Base-by-base conservation (phyloP, 2,888 invertebrate genomes). In the Scaptomyza flava region DNA sequence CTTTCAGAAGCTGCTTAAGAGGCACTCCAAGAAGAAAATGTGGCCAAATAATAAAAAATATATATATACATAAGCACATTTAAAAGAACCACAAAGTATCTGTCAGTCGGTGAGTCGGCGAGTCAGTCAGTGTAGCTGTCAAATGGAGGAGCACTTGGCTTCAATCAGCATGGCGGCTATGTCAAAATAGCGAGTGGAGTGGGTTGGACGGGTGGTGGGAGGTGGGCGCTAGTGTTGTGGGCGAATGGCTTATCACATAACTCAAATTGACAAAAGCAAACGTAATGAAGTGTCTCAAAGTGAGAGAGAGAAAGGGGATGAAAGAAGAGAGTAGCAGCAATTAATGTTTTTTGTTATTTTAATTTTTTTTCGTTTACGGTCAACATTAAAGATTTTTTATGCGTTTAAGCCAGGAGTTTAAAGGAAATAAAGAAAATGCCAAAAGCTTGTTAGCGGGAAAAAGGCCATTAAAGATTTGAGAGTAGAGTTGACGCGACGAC, bases 81-180 rank as follows among this genome's bases (percentile, higher is more conserved):
- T 83, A 87, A 83, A 75, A 83, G 84, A 77, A 81, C 72, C 68
- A 41, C 41, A 87, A 85, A 82, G 86, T 87, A 85, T 87, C 72
- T 74, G 72, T 47, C 79, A 77, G 81, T 17, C 17, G 50, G 68
- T 76, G 76, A 11, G 30, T 47, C 30, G 27, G 6, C 6, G 27
- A 14, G 14, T 87, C 79, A 69, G 78, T 43, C 77, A 47, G 52
- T 52, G 46, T 73, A 74, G 41, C 75, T 85, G 83, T 84, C 87
- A 84, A 72, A 71, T 85, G 70, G 57, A 68, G 65, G 68, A 69
- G 77, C 87, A 87, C 84, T 82, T 81, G 81, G 82, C 77, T 75
- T 83, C 83, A 87, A 83, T 83, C 83, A 83, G 69, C 71, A 58
- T 59, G 58, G 46, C 43, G 56, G 38, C 64, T 66, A 54, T 47